Evolutionary conservation across 1,140 invertebrate species (phyloP).

Genomic region (Ceratoteleas bidentatus): DNA sequence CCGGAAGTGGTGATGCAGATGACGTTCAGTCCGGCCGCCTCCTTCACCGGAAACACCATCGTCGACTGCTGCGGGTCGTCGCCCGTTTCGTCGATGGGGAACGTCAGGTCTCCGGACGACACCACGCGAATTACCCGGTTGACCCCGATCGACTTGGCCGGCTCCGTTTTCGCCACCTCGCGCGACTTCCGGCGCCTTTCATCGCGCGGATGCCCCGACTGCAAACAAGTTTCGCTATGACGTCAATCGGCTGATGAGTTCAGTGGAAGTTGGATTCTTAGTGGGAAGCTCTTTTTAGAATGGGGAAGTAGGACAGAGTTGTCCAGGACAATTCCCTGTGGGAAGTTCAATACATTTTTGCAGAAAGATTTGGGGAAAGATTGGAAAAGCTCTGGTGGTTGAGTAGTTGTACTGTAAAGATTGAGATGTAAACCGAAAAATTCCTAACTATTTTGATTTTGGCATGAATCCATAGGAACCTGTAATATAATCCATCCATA

Average conservation of each 20-base stretch:
- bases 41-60: slow-evolving; percentile 85
- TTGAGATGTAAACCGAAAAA: too few species aligned
- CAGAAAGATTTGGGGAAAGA: not conserved
- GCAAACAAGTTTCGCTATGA: slow-evolving; percentile 51
- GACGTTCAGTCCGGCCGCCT: slow-evolving; percentile 62
- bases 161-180: slow-evolving; percentile 82
- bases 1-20: slow-evolving; percentile 96
- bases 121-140: slow-evolving; percentile 92
- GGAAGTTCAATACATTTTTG: not conserved
- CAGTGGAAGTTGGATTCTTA: too few species aligned
- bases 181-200: slow-evolving; percentile 86
- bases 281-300: too few species aligned
- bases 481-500: too few species aligned
- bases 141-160: slow-evolving; percentile 90
- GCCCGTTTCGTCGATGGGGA: slow-evolving; percentile 86
- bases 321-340: too few species aligned
- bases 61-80: slow-evolving; percentile 83
- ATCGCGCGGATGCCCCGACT: slow-evolving; percentile 86
- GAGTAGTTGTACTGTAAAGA: too few species aligned
- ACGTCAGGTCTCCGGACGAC: slow-evolving; percentile 91
- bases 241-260: too few species aligned
- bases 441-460: too few species aligned
- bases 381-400: too few species aligned
- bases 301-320: too few species aligned
- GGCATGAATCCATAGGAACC: too few species aligned